These are phyloP conservation scores for Suricata suricatta DNA, from an alignment of 2,113 vertebrate genomes.

Conservation along the genomic window DNA sequence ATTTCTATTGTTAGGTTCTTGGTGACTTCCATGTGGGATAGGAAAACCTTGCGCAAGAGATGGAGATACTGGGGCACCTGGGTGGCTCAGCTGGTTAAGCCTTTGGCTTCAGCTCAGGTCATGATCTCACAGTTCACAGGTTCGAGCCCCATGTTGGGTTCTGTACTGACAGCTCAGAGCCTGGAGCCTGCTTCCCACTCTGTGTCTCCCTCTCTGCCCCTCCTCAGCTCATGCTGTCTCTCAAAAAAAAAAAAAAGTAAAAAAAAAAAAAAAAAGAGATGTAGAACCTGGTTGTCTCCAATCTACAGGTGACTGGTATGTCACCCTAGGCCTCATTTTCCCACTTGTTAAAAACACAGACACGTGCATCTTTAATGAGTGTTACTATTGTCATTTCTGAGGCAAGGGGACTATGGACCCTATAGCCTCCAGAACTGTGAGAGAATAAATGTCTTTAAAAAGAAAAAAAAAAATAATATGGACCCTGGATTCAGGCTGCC, in stretches of 20 bases:
- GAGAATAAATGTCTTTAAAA: too few species aligned
- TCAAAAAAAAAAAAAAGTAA: too few species aligned
- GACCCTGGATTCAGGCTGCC: background rate
- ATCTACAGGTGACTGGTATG: background rate
- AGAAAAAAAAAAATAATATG: background rate
- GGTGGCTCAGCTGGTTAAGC: too few species aligned
- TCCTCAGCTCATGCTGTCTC: too few species aligned
- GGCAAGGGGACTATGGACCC: background rate
- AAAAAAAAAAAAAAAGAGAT: background rate
- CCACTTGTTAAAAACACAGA: conserved; percentile 16
- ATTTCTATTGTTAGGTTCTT: background rate
- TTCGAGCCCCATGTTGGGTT: too few species aligned
- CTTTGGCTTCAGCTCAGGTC: too few species aligned
- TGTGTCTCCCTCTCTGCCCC: too few species aligned
- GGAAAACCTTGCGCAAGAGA: background rate
- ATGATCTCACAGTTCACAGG: too few species aligned
- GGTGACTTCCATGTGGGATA: background rate
- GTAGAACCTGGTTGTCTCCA: background rate
- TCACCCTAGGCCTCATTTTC: background rate
- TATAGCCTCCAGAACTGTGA: background rate
- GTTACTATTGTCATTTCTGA: background rate
- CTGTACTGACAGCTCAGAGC: too few species aligned
- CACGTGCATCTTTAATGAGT: background rate
- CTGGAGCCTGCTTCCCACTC: too few species aligned
- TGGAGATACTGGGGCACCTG: background rate